Evolutionary conservation across 2,888 invertebrate genomes (phyloP).

Genomic region (Ophion costatus): DNA sequence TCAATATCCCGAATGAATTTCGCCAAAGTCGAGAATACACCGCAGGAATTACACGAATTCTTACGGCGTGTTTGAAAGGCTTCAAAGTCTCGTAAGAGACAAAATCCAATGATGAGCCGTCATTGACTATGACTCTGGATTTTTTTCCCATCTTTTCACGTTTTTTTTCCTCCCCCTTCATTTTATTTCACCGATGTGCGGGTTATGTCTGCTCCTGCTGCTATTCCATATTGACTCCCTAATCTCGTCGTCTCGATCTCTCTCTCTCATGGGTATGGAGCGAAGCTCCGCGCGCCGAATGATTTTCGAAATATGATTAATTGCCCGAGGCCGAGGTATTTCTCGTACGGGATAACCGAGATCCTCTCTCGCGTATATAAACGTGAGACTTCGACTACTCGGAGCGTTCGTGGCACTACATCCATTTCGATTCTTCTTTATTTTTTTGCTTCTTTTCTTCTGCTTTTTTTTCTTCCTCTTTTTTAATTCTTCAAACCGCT

Average conservation of each 20-base stretch:
- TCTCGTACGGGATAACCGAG: constrained; percentile 64
- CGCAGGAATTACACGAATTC: constrained; percentile 28
- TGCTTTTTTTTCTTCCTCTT: constrained; percentile 15
- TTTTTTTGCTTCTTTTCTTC: constrained; percentile 29
- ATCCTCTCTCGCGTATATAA: constrained; percentile 14
- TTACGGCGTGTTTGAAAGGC: constrained; percentile 34
- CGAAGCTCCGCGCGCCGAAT: constrained; percentile 73
- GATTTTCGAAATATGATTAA: constrained; percentile 84
- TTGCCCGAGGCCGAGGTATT: constrained; percentile 75
- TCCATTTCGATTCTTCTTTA: constrained; percentile 40
- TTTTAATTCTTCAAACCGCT: constrained; percentile 34
- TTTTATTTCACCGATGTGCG: constrained; percentile 33
- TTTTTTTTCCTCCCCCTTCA: constrained; percentile 13
- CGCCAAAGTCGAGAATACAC: background rate
- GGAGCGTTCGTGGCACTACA: constrained; percentile 41
- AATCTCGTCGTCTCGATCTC: constrained; percentile 82
- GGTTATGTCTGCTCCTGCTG: constrained; percentile 55
- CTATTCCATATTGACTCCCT: constrained; percentile 67
- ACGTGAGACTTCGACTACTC: constrained; percentile 60
- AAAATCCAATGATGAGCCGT: constrained; percentile 55
- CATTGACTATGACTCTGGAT: constrained; percentile 64
- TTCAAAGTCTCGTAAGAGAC: constrained; percentile 38
- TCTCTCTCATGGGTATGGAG: constrained; percentile 64
- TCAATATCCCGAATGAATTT: constrained; percentile 18
- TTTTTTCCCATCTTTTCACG: constrained; percentile 46